A percentile compares a stretch with the other conserved stretches of the same genome.
phyloP scores from a whole-genome alignment of 2,888 invertebrate species.

The Epistrophe eligans region DNA sequence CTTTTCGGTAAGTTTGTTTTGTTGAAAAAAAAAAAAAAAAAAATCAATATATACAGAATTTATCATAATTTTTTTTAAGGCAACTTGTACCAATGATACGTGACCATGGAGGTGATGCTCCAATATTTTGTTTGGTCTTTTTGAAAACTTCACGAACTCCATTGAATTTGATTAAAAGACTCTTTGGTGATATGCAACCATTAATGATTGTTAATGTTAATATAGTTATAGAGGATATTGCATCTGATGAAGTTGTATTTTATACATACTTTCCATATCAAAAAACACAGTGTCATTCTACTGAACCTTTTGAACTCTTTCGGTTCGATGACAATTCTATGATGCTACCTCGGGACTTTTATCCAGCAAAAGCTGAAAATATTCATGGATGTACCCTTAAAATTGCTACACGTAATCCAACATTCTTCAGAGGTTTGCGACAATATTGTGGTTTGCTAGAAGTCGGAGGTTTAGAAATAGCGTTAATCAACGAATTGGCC shows the following conservation, averaged over 20 bases:
- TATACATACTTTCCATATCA: neutral
- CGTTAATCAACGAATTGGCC: neutral
- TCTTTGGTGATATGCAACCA: neutral
- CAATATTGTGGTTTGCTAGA: neutral
- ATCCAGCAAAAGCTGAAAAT: constrained; percentile 8
- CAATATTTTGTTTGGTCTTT: constrained; percentile 9
- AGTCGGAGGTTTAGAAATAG: constrained; percentile 1
- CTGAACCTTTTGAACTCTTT: neutral
- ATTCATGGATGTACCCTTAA: neutral
- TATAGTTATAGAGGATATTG: neutral
- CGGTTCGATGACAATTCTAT: neutral
- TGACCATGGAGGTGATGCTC: neutral
- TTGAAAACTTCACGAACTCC: neutral
- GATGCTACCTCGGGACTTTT: neutral
- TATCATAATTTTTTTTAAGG: neutral
- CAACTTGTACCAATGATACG: neutral
- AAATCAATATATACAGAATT: too few species aligned
- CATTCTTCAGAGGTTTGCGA: neutral
- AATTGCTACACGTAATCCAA: constrained; percentile 4
- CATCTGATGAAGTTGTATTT: neutral
- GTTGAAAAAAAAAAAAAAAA: too few species aligned
- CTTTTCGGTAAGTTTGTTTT: neutral
- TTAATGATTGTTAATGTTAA: constrained; percentile 10
- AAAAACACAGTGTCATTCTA: neutral
- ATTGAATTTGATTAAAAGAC: neutral